Conservation (phyloP, 1,140 invertebrate genomes). For the Triops cancriformis region DNA sequence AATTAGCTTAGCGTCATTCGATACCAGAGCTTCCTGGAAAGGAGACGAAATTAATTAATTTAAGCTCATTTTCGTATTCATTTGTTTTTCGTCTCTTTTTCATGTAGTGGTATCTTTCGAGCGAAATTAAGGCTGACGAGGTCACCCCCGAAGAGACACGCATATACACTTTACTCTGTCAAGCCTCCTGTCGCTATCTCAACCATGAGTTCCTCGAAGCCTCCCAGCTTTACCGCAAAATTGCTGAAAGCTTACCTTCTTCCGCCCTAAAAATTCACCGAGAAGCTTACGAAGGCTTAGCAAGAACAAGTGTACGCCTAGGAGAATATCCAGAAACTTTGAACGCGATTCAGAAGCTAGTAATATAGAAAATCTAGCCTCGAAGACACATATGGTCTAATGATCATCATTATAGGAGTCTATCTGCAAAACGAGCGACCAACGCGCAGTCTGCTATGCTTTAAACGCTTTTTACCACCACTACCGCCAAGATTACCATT, state of each 20-base stretch:
- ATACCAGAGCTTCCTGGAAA: background rate
- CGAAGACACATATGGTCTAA: too few relatives aligned
- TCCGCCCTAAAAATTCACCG: background rate
- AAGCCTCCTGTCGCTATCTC: background rate
- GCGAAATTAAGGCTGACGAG: background rate
- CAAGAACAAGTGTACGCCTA: background rate
- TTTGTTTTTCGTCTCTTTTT: background rate
- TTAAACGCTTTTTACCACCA: background rate
- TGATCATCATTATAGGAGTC: background rate
- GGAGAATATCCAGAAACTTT: background rate
- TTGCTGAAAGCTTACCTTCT: background rate
- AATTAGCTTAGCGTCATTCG: background rate
- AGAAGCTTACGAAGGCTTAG: background rate
- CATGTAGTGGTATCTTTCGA: background rate
- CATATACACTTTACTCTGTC: background rate
- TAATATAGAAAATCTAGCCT: background rate
- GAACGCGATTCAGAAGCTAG: background rate
- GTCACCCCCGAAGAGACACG: background rate
- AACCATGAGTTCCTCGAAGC: background rate
- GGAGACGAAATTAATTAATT: background rate
- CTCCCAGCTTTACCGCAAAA: background rate
- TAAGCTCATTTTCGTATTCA: background rate
- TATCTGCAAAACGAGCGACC: background rate
- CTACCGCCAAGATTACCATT: background rate
- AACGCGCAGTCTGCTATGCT: background rate